These are phyloP conservation scores for Caenorhabditis japonica DNA, from an alignment of 2,888 invertebrate genomes.

Conservation along the genomic window DNA sequence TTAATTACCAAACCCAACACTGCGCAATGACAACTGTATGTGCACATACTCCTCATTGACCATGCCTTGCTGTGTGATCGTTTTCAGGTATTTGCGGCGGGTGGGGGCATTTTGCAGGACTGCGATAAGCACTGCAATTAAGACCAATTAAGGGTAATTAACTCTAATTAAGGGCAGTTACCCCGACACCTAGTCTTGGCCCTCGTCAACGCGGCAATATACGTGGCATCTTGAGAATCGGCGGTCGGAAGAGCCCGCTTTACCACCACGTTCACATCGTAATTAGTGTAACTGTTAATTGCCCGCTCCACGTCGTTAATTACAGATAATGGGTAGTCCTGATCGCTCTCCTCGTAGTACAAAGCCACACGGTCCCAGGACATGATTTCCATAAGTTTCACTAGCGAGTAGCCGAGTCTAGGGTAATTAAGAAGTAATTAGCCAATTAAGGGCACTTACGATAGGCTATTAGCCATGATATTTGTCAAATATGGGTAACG, in stretches of 20 bases:
- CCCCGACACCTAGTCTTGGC: conserved; percentile 33
- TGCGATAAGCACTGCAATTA: conserved; percentile 33
- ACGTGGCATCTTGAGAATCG: conserved; percentile 18
- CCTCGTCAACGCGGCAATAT: conserved; percentile 18
- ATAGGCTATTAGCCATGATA: conserved; percentile 50
- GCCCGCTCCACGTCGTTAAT: conserved; percentile 53
- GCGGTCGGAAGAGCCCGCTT: conserved; percentile 27
- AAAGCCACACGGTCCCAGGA: conserved; percentile 52
- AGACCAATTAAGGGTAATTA: neutral
- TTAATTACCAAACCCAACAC: conserved; percentile 60
- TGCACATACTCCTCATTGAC: conserved; percentile 69
- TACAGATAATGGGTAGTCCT: conserved; percentile 43
- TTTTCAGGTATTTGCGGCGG: conserved; percentile 35
- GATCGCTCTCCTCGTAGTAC: conserved; percentile 32
- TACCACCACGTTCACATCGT: conserved; percentile 28
- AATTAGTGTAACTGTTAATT: conserved; percentile 17
- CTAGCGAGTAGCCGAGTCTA: conserved; percentile 52
- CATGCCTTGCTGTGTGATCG: conserved; percentile 56
- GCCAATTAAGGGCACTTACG: conserved; percentile 29
- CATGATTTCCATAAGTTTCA: conserved; percentile 55
- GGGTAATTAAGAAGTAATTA: too few relatives aligned
- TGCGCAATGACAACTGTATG: conserved; percentile 63
- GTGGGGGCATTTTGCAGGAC: conserved; percentile 16
- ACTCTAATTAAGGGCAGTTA: neutral
- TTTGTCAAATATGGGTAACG: conserved; percentile 54